Evolutionary conservation across 2,888 invertebrate genomes (phyloP), one percentile per base, ranked within the genome.

Genomic region (Acanthopleura granulata): DNA sequence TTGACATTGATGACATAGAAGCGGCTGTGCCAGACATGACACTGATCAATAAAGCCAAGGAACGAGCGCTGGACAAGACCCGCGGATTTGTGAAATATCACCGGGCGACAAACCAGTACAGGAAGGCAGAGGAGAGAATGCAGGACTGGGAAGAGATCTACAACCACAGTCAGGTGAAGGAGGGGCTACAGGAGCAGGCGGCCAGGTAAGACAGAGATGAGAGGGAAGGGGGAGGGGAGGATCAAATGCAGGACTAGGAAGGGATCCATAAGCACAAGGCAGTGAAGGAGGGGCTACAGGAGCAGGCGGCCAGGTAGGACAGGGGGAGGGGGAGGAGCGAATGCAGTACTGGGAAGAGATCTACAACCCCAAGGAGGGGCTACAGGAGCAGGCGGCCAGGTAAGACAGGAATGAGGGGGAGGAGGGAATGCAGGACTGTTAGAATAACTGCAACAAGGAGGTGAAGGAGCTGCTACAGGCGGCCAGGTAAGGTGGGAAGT

Each of bases 141-240:
- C 94, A 96, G 79, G 99, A 99, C 91, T 99, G 98, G 98, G 94
- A 96, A 80, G 99, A 99, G 92, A 96, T 99, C 81, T 98, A 97
- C 92, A 95, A 97, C 90, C 94, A 94, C 86, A 92, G 93, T 22
- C 94, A 94, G 83, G 96, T 99, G 14, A 94, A 96, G 12, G 89
- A 91, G 72, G 96, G 96, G n/a, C 92, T 99, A 15, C 80, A 85
- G 75, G 80, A 80, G 70, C 89, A 89, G 80, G 89, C 89, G n/a
- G 90, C 89, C 6, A 81, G 87, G 85, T 85, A 49, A 50, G 69
- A 40, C 40, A 40, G 9, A 9, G 40, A 9, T 40, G n/a, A 40
- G 40, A 40, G 3, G 40, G 9, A 9, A 40, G 40, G 40, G 40
- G 40, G 40, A 40, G 40, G 40, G 40, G 40, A 94, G 74, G 94